phyloP scores from a whole-genome alignment of 1,140 invertebrate genomes.

The Orussus abietinus region DNA sequence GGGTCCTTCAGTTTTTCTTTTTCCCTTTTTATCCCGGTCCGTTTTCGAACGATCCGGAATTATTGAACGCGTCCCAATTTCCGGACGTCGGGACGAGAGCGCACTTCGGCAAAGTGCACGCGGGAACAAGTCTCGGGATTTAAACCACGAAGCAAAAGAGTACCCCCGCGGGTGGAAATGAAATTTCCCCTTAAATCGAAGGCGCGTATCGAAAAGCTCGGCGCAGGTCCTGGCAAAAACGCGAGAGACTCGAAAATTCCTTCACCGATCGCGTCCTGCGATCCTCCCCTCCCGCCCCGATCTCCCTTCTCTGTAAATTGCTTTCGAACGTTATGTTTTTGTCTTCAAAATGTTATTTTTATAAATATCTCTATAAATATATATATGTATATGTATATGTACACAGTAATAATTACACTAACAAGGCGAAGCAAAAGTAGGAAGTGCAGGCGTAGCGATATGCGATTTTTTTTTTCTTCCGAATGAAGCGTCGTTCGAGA shows the following conservation, averaged over 20 bases:
- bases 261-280: constrained; percentile 31
- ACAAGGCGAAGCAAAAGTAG: constrained; percentile 36
- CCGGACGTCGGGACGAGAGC: too few species aligned
- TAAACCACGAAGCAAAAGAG: constrained; percentile 23
- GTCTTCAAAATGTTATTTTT: constrained; percentile 44
- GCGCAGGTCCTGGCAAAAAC: constrained; percentile 12
- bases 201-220: too few species aligned
- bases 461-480: neutral
- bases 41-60: too few species aligned
- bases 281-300: too few species aligned
- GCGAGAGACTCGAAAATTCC: constrained; percentile 11
- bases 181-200: constrained; percentile 9
- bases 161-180: constrained; percentile 8
- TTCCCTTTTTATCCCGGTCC: too few species aligned
- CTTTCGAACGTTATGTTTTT: constrained; percentile 27
- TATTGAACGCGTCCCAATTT: too few species aligned
- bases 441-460: constrained; percentile 5
- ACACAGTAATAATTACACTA: neutral
- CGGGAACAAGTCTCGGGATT: too few species aligned
- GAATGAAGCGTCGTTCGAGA: constrained; percentile 20
- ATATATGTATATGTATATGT: constrained; percentile 22
- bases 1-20: too few species aligned
- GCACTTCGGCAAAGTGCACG: too few species aligned
- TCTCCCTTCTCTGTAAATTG: constrained; percentile 26
- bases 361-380: constrained; percentile 38